Evolutionary conservation across 2,888 invertebrate genomes (phyloP), one percentile per base, ranked within the genome.

Genomic region (Limnephilus rhombicus): DNA sequence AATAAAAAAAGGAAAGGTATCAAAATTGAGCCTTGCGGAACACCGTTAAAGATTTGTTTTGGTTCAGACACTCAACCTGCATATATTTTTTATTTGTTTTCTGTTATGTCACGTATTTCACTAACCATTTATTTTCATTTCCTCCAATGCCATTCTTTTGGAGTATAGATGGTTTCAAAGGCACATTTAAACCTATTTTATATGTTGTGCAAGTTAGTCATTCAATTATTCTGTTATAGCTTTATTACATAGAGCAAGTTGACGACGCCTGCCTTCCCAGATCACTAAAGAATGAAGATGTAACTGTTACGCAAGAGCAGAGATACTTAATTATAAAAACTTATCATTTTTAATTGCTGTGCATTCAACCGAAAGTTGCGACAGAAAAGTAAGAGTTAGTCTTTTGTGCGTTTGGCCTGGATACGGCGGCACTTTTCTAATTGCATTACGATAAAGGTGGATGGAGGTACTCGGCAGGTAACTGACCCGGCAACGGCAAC

Each of bases 351-450:
- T 68, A 68, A 24, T 68, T 24, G 68, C 24, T 68, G 68, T n/a
- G 68, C 68, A 68, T 68, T 68, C 68, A 68, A 68, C 68, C 68
- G 68, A 68, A 68, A 68, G 68, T 68, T 68, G n/a, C 68, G 68
- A 68, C 68, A 68, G 68, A 68, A 68, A 68, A 68, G 68, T 68
- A 68, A 68, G 68, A 68, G 68, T 68, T 68, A 68, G n/a, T n/a
- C 68, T 68, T 68, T 68, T n/a, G n/a, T 68, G 68, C 68, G 68
- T 68, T n/a, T 9, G 68, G 68, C 68, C 68, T 68, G 68, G 24
- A 68, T 68, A 68, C 68, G n/a, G 68, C 68, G 68, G 68, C 24
- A 24, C 68, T 68, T n/a, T 24, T 68, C 68, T 68, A 68, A 68
- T 68, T 68, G 68, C 68, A 68, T 68, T 68, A 68, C 68, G 68